Evolutionary conservation across 2,888 invertebrate genomes (phyloP).

Genomic region (Eubasilissa splendida): DNA sequence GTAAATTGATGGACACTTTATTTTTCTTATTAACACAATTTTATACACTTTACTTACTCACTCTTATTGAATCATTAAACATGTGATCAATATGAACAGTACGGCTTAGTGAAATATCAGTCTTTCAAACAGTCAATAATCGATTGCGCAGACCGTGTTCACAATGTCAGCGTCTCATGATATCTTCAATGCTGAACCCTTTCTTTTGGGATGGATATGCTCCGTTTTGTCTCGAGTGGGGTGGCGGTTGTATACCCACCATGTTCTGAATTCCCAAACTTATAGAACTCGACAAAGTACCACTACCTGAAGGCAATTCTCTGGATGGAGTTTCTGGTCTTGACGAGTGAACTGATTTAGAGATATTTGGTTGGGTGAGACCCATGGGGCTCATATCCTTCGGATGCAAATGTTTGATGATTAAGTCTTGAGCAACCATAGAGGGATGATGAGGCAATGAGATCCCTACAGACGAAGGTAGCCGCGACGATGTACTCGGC

Average conservation of each 20-base stretch:
- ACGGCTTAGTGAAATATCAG: slow-evolving; percentile 35
- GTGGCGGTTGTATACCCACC: slow-evolving; percentile 72
- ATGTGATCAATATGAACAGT: not conserved
- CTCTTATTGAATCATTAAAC: not conserved
- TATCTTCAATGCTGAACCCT: slow-evolving; percentile 92
- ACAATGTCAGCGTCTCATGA: slow-evolving; percentile 83
- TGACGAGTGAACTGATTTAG: slow-evolving; percentile 66
- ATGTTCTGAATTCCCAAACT: slow-evolving; percentile 71
- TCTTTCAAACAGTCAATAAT: slow-evolving; percentile 42
- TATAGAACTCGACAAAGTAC: slow-evolving; percentile 64
- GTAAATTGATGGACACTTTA: not conserved
- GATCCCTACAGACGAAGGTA: slow-evolving; percentile 60
- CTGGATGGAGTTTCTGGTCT: slow-evolving; percentile 14
- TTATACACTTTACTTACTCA: slow-evolving; percentile 7
- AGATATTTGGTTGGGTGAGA: slow-evolving; percentile 64
- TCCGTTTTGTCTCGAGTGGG: slow-evolving; percentile 67
- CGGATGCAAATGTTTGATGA: slow-evolving; percentile 69
- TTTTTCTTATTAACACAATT: too few relatives aligned
- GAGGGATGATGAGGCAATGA: slow-evolving; percentile 65
- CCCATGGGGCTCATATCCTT: slow-evolving; percentile 65
- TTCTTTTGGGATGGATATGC: slow-evolving; percentile 75
- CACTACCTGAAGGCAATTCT: slow-evolving; percentile 60
- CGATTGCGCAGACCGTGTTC: slow-evolving; percentile 18
- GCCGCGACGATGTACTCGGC: slow-evolving; percentile 64
- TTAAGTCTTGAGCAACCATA: slow-evolving; percentile 71